A percentile compares a stretch with the other conserved stretches of the same genome.
These are phyloP conservation scores for Mustela lutreola DNA, from an alignment of 2,113 vertebrate genomes.

Conservation along the genomic window DNA sequence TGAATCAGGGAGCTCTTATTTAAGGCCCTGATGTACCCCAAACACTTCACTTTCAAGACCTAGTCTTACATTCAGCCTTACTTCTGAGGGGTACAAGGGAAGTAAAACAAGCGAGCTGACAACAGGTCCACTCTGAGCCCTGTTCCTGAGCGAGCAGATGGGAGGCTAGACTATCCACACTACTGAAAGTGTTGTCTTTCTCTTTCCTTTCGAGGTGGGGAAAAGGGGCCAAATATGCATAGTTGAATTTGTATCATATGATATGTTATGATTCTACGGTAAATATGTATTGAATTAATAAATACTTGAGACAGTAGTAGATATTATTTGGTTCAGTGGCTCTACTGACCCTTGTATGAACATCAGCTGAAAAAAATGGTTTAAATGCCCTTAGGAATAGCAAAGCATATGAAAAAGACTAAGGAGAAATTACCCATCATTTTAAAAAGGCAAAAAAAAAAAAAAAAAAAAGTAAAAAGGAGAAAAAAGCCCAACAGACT, in stretches of 20 bases:
- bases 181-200: background rate
- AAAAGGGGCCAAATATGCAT: background rate
- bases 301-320: constrained; percentile 18
- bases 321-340: background rate
- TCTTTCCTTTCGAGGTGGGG: background rate
- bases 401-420: constrained; percentile 17
- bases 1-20: constrained; percentile 8
- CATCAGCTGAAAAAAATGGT: background rate
- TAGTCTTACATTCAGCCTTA: background rate
- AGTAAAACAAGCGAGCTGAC: background rate
- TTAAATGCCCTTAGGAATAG: constrained; percentile 32
- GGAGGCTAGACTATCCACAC: background rate
- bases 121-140: too few relatives aligned
- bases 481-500: constrained; percentile 2
- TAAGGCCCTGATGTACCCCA: background rate
- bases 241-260: constrained; percentile 20
- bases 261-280: background rate
- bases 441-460: constrained; percentile 38
- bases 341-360: constrained; percentile 24
- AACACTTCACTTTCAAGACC: background rate
- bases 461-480: background rate
- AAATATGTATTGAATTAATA: constrained; percentile 59
- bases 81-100: background rate
- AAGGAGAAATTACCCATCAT: constrained; percentile 54
- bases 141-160: background rate